Evolutionary conservation across 2,888 invertebrate genomes (phyloP).

Genomic region (Dinocampus coccinellae): DNA sequence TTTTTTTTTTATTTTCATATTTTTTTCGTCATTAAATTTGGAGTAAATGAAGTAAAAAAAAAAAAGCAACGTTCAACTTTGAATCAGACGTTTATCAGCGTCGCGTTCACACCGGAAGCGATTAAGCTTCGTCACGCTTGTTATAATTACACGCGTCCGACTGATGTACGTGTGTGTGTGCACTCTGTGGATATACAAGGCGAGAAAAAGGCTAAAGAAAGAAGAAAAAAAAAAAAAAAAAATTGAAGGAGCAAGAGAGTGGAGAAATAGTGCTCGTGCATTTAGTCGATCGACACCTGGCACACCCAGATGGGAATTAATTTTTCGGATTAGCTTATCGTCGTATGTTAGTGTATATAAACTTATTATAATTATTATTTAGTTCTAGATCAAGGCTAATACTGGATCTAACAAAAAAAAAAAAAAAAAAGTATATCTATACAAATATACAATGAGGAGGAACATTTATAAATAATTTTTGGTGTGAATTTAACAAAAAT

Average conservation of each 20-base stretch:
- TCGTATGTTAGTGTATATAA: background rate
- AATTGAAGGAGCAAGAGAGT: conserved; percentile 4
- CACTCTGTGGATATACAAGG: background rate
- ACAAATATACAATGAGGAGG: too few relatives aligned
- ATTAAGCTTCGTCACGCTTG: conserved; percentile 64
- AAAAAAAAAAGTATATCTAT: too few relatives aligned
- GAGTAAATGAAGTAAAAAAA: conserved; percentile 11
- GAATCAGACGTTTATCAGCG: background rate
- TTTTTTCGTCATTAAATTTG: conserved; percentile 27
- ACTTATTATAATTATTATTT: background rate
- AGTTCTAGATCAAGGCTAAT: background rate
- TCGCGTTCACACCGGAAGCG: conserved; percentile 53
- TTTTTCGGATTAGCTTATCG: conserved; percentile 66
- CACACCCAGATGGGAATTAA: conserved; percentile 61
- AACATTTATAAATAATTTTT: too few relatives aligned
- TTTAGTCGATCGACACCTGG: conserved; percentile 58
- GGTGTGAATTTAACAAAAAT: too few relatives aligned
- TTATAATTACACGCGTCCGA: conserved; percentile 55
- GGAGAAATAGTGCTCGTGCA: background rate
- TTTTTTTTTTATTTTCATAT: background rate
- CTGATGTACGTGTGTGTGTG: conserved; percentile 25
- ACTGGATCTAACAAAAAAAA: background rate
- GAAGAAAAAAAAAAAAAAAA: background rate
- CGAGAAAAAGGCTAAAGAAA: conserved; percentile 5
- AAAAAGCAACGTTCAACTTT: background rate